Conservation (phyloP, 2,888 invertebrate genomes). For the Venusia cambrica region DNA sequence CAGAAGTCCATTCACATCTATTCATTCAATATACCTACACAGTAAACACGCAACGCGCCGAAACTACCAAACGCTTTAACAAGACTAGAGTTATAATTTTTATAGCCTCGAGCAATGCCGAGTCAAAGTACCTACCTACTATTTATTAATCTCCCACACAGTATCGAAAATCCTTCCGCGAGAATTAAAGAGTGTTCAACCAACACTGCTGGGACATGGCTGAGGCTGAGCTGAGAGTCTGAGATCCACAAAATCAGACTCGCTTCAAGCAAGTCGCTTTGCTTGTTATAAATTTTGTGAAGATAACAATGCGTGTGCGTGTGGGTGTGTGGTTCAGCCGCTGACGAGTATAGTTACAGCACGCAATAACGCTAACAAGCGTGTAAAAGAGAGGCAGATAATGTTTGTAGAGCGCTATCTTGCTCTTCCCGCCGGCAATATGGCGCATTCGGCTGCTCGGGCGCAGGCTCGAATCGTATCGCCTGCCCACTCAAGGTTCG, state of each 20-base stretch:
- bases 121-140: constrained; percentile 38
- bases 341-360: constrained; percentile 79
- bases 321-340: constrained; percentile 76
- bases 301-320: constrained; percentile 77
- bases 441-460: constrained; percentile 82
- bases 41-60: constrained; percentile 44
- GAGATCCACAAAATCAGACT: constrained; percentile 72
- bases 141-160: constrained; percentile 27
- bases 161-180: constrained; percentile 70
- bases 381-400: constrained; percentile 53
- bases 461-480: constrained; percentile 84
- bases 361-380: constrained; percentile 81
- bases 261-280: too few relatives aligned
- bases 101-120: constrained; percentile 55
- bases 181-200: constrained; percentile 77
- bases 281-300: constrained; percentile 79
- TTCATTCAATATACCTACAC: constrained; percentile 50
- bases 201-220: constrained; percentile 39
- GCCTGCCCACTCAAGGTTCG: constrained; percentile 84
- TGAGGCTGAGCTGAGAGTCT: too few relatives aligned
- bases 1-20: constrained; percentile 45
- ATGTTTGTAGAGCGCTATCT: constrained; percentile 52
- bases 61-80: constrained; percentile 46
- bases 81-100: constrained; percentile 36
- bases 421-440: constrained; percentile 65